These are phyloP conservation scores for Rattus rattus DNA, from an alignment of 2,113 vertebrate genomes.

Conservation along the genomic window DNA sequence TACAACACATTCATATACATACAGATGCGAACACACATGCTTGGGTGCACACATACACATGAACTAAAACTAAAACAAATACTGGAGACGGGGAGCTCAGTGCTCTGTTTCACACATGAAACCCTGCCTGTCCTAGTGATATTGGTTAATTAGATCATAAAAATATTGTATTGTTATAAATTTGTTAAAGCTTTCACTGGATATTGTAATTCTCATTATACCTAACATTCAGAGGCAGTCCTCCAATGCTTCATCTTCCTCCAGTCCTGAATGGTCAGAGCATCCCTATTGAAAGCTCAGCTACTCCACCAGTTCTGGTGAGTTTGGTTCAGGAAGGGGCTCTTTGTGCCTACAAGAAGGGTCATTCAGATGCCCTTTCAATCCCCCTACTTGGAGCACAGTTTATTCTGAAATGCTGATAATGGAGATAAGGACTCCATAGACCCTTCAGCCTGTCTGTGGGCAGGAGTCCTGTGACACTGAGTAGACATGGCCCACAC, in stretches of 20 bases:
- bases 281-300: neutral
- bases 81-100: neutral
- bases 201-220: neutral
- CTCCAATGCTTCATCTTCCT: slow-evolving; percentile 21
- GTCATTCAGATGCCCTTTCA: neutral
- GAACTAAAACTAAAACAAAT: neutral
- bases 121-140: neutral
- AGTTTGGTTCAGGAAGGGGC: neutral
- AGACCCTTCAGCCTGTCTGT: neutral
- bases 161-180: neutral
- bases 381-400: neutral
- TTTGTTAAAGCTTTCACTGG: neutral
- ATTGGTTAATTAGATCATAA: neutral
- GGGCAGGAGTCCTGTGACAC: neutral
- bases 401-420: neutral
- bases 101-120: neutral
- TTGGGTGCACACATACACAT: too few relatives aligned
- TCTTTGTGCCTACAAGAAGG: neutral
- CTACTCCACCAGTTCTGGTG: neutral
- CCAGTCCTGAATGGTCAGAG: neutral
- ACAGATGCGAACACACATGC: too few relatives aligned
- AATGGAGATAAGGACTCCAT: neutral
- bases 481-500: neutral
- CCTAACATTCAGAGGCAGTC: slow-evolving; percentile 18
- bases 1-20: too few relatives aligned